phyloP scores from a whole-genome alignment of 2,113 vertebrate genomes.

The Miniopterus natalensis region DNA sequence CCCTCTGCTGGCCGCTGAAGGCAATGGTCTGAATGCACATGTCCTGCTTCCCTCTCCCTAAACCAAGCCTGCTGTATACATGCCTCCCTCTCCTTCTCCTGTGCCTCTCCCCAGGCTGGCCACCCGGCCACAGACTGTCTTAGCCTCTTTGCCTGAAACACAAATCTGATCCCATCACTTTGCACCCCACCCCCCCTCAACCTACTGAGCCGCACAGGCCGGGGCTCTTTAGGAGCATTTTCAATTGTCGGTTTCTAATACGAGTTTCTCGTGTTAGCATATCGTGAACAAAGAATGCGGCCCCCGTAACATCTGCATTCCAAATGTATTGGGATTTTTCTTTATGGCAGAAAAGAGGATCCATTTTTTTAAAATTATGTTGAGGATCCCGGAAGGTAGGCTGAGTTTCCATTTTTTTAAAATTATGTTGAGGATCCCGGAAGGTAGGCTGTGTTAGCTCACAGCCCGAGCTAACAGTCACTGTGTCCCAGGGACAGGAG shows the following conservation, averaged over 20 bases:
- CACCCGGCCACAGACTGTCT: not conserved
- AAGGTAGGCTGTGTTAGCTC: conserved; percentile 30
- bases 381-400: conserved; percentile 13
- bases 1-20: rapidly evolving
- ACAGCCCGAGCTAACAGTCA: not conserved
- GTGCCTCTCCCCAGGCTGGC: not conserved
- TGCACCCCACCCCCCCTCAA: not conserved
- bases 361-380: not conserved
- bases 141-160: not conserved
- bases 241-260: not conserved
- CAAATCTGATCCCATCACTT: not conserved
- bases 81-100: not conserved
- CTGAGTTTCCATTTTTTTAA: not conserved
- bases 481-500: conserved; percentile 28
- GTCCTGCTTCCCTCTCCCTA: not conserved
- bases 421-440: not conserved
- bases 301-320: not conserved
- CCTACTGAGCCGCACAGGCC: too few species aligned
- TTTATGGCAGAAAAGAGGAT: not conserved
- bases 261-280: conserved; percentile 6
- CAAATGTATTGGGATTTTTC: conserved; percentile 19
- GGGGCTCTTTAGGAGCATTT: too few species aligned
- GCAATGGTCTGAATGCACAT: not conserved
- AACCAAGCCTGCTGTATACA: not conserved
- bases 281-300: not conserved